phyloP scores from a whole-genome alignment of 2,888 invertebrate genomes.

The Stenodema calcarata region DNA sequence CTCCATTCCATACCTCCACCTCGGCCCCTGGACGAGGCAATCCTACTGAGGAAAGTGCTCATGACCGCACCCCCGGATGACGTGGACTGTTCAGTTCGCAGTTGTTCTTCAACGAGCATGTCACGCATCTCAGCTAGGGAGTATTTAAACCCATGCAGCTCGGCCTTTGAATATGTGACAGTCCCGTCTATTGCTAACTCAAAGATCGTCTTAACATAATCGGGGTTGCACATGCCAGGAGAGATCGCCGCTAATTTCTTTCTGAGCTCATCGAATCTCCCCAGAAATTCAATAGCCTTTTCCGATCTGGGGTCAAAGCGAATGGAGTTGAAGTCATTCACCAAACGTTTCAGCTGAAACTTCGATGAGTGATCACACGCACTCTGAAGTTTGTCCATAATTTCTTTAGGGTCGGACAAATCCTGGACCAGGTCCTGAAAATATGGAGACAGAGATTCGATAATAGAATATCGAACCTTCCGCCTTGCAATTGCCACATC shows the following conservation, averaged over 20 bases:
- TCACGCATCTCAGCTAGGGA: too few relatives aligned
- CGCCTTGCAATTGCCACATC: not conserved
- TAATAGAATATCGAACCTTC: slow-evolving; percentile 9
- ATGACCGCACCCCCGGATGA: not conserved
- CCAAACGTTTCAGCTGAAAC: slow-evolving; percentile 1
- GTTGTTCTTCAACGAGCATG: too few relatives aligned
- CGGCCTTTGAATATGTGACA: too few relatives aligned
- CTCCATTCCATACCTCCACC: not conserved
- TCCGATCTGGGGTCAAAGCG: too few relatives aligned
- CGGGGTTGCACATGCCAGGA: too few relatives aligned
- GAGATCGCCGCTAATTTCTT: too few relatives aligned
- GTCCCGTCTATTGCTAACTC: too few relatives aligned
- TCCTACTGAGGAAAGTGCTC: not conserved
- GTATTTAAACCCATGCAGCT: too few relatives aligned
- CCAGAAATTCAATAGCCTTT: too few relatives aligned
- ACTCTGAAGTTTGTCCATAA: not conserved
- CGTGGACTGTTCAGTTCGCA: not conserved
- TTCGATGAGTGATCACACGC: slow-evolving; percentile 20
- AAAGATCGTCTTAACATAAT: too few relatives aligned
- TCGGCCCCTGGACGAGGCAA: too few relatives aligned
- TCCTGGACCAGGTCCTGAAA: slow-evolving; percentile 16
- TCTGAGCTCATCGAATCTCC: too few relatives aligned
- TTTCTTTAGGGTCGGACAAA: slow-evolving; percentile 6
- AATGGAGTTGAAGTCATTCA: slow-evolving; percentile 3
- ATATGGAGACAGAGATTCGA: not conserved